Conservation (phyloP, 2,797 vertebrate species). For the Macrochelys suwanniensis region DNA sequence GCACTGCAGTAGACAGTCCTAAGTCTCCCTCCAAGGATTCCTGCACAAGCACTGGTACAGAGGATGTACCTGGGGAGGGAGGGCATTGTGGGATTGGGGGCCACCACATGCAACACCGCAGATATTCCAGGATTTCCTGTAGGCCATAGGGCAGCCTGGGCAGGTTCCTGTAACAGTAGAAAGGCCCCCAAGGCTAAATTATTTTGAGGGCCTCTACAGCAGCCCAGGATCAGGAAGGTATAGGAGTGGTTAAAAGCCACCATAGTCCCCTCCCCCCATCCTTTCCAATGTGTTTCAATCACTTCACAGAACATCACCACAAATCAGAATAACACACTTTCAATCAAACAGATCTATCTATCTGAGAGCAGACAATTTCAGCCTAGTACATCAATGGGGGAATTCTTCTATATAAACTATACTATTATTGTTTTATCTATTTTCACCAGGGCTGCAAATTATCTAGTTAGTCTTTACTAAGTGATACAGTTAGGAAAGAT, state of each 20-base stretch:
- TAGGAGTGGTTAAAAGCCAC: background rate
- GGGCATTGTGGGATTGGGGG: background rate
- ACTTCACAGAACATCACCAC: accelerated
- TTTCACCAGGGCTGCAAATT: background rate
- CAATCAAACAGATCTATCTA: background rate
- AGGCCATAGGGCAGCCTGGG: background rate
- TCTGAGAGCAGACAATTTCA: background rate
- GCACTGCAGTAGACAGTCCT: background rate
- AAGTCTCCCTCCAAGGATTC: background rate
- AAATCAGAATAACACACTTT: background rate
- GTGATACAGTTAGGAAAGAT: background rate
- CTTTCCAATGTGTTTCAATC: background rate
- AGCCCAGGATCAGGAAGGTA: background rate
- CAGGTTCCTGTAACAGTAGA: background rate
- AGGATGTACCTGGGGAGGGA: background rate
- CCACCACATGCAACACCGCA: background rate
- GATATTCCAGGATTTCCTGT: background rate
- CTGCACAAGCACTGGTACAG: background rate
- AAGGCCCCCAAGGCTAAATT: accelerated
- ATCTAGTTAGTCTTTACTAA: background rate
- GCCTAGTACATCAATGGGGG: too few relatives aligned
- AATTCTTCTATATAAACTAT: accelerated
- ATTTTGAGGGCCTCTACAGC: background rate
- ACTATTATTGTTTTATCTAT: background rate
- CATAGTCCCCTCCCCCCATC: background rate